Base-by-base conservation (phyloP, 1,140 invertebrate genomes). In the Zaprionus kolodkinae region DNA sequence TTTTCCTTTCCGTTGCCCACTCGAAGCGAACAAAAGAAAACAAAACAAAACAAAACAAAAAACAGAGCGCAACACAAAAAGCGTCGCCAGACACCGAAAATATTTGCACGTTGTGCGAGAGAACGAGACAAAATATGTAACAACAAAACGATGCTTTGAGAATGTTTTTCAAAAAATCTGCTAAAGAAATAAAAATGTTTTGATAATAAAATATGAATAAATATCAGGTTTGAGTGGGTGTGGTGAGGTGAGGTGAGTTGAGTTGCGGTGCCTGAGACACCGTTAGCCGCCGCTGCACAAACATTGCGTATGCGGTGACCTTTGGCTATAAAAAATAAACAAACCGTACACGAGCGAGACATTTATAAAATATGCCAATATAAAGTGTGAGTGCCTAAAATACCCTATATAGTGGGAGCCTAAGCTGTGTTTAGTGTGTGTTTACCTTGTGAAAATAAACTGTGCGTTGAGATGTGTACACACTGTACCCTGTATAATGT, bases 171-270 rank as follows among this genome's bases (percentile, higher is more conserved):
- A 17, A 30, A 52, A 66, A 65, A 54, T 50, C 45, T 50, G 9
- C 21, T 30, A 55, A 15, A 38, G 11, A 45, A 45, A 21, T 36
- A 57, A 38, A 48, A 56, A 30, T 48, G 45, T 66, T 72, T 66
- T 66, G 10, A 55, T 63, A 55, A 45, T 59, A 33, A 72, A 59
- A 40, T 52, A 66, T 59, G 27, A 66, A 48, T 38, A 57, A 72
- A 66, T 36, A 57, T 43, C 25, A 12, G 27, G 43, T 17, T 10
- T 27, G 48, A 50, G 25, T 57, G n/a, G 21, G n/a, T n/a, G n/a
- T n/a, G n/a, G n/a, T n/a, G n/a, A n/a, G 21, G 21, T 5, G 21
- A 1, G 27, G 6, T 13, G n/a, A 43, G 38, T 13, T 43, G 40
- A 9, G 38, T 6, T 6, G 12, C 2, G 40, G 33, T 27, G 30